phyloP scores from a whole-genome alignment of 2,797 vertebrate genomes.

The Diplodus sargus region DNA sequence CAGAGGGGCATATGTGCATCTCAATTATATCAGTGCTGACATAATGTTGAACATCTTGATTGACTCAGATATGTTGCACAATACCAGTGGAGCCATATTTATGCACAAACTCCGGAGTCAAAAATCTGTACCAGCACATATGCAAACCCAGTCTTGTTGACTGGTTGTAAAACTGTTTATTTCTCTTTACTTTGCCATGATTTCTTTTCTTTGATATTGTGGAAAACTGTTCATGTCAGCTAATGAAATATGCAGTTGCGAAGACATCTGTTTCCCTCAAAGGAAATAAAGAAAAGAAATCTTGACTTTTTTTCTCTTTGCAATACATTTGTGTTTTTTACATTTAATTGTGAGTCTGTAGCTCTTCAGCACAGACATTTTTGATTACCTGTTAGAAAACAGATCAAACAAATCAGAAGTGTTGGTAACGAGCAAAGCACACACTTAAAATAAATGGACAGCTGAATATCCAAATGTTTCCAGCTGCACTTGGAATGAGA shows the following conservation, averaged over 20 bases:
- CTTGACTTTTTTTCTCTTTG: background rate
- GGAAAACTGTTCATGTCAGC: background rate
- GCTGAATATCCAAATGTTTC: conserved; percentile 68
- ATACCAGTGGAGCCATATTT: background rate
- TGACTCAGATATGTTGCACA: conserved; percentile 5
- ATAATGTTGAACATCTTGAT: conserved; percentile 5
- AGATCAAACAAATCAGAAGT: conserved; percentile 29
- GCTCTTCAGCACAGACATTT: conserved; percentile 2
- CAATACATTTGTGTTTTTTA: background rate
- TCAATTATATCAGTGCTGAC: background rate
- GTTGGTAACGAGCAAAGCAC: conserved; percentile 54
- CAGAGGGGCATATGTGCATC: background rate
- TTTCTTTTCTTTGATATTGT: background rate
- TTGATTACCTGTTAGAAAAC: conserved; percentile 33
- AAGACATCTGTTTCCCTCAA: background rate
- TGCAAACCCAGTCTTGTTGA: background rate
- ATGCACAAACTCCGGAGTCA: background rate
- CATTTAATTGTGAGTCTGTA: no score
- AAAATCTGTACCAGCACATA: background rate
- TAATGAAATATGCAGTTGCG: background rate
- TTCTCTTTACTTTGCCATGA: background rate
- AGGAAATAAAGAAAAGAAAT: background rate
- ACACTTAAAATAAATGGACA: conserved; percentile 58
- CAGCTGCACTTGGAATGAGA: conserved; percentile 62
- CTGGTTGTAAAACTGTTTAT: background rate